These are phyloP conservation scores for Calidris pygmaea DNA, from an alignment of 2,113 vertebrate species.

Conservation along the genomic window DNA sequence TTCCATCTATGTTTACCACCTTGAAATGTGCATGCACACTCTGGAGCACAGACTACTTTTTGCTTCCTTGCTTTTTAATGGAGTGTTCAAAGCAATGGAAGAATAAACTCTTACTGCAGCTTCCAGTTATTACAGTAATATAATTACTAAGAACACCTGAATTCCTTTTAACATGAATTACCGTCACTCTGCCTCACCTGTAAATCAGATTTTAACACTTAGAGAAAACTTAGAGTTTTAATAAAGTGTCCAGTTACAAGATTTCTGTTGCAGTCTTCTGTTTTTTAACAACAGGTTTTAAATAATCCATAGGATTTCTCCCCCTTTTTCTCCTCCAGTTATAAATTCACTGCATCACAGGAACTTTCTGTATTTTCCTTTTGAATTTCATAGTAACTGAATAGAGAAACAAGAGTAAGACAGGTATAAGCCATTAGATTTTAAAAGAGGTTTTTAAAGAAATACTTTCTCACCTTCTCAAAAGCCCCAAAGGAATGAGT, in stretches of 20 bases:
- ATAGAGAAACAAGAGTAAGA: neutral
- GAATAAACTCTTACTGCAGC: neutral
- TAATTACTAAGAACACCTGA: neutral
- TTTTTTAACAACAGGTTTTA: neutral
- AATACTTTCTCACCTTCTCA: neutral
- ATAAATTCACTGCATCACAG: neutral
- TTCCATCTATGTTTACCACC: neutral
- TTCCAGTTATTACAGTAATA: neutral
- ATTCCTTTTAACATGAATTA: neutral
- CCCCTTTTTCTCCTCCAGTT: neutral
- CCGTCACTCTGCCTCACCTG: neutral
- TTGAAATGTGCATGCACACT: neutral
- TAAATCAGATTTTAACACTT: constrained; percentile 28
- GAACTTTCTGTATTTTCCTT: neutral
- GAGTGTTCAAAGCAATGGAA: neutral
- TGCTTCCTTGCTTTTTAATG: neutral
- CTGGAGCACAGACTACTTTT: neutral
- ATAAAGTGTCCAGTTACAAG: neutral
- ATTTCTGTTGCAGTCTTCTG: neutral
- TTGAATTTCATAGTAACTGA: constrained; percentile 24
- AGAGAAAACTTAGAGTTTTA: neutral
- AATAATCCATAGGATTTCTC: neutral
- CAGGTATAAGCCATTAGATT: neutral
- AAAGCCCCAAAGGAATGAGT: neutral
- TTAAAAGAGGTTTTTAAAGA: neutral